A percentile compares a stretch with the other conserved stretches of the same genome.
phyloP scores from a whole-genome alignment of 2,797 vertebrate species.

The Hypotaenidia okinawae region DNA sequence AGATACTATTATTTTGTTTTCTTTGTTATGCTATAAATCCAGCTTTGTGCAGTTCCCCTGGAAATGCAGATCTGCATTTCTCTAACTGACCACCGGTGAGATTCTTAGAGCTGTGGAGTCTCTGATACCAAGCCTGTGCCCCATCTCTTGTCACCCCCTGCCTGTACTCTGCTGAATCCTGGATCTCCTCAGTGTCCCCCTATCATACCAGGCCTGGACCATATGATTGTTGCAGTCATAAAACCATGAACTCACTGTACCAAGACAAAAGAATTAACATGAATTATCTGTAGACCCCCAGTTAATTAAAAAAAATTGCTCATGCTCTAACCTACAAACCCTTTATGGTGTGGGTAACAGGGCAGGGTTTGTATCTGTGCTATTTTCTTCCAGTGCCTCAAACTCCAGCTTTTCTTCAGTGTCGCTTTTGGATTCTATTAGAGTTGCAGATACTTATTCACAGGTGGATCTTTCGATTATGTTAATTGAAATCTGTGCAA shows the following conservation, averaged over 20 bases:
- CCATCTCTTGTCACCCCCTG: background rate
- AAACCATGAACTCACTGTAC: background rate
- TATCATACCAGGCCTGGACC: background rate
- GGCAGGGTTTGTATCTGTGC: background rate
- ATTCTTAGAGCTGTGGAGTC: background rate
- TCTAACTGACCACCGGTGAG: background rate
- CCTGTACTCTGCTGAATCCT: background rate
- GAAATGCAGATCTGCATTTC: background rate
- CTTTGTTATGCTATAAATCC: background rate
- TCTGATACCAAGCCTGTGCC: background rate
- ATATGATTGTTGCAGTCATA: background rate
- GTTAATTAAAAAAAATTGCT: background rate
- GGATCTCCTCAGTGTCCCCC: background rate
- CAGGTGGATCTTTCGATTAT: constrained; percentile 49
- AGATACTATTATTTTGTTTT: background rate
- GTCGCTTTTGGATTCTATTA: background rate
- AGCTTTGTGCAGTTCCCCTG: background rate
- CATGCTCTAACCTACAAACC: background rate
- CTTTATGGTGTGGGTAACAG: background rate
- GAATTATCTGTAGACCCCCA: background rate
- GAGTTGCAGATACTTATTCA: background rate
- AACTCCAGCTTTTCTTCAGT: background rate
- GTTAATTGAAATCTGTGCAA: constrained; percentile 74
- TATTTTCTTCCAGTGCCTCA: background rate
- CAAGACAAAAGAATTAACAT: background rate